Evolutionary conservation across 2,113 vertebrate species (phyloP).

Genomic region (Tachysurus vachellii): DNA sequence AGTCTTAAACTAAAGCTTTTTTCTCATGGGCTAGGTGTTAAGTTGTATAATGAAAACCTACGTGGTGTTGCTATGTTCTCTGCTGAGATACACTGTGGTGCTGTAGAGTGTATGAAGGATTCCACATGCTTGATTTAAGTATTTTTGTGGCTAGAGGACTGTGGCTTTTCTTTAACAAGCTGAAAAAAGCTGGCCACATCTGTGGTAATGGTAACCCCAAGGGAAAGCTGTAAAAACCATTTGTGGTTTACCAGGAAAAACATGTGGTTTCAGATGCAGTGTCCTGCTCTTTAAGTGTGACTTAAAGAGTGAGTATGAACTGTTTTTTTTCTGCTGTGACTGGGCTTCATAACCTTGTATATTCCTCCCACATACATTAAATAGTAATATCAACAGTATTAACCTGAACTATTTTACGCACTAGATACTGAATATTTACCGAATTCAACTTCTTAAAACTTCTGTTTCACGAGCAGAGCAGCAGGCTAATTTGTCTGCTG

Average conservation of each 20-base stretch:
- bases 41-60: not conserved
- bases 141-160: conserved; percentile 17
- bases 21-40: not conserved
- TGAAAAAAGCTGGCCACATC: conserved; percentile 44
- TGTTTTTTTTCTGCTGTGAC: conserved; percentile 9
- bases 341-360: not conserved
- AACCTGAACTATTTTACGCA: not conserved
- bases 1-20: not conserved
- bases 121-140: not conserved
- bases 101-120: not conserved
- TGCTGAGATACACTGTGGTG: not conserved
- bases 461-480: not conserved
- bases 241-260: conserved; percentile 48
- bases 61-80: not conserved
- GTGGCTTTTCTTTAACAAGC: conserved; percentile 10
- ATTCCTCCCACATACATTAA: conserved; percentile 3
- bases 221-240: conserved; percentile 48
- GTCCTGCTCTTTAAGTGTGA: conserved; percentile 1
- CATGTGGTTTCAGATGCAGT: conserved; percentile 31
- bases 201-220: conserved; percentile 23
- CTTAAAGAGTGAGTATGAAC: not conserved
- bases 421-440: not conserved
- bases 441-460: not conserved
- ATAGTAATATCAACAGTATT: not conserved
- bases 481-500: not conserved